Evolutionary conservation across 2,113 vertebrate species (phyloP).

Genomic region (Dipodomys spectabilis): DNA sequence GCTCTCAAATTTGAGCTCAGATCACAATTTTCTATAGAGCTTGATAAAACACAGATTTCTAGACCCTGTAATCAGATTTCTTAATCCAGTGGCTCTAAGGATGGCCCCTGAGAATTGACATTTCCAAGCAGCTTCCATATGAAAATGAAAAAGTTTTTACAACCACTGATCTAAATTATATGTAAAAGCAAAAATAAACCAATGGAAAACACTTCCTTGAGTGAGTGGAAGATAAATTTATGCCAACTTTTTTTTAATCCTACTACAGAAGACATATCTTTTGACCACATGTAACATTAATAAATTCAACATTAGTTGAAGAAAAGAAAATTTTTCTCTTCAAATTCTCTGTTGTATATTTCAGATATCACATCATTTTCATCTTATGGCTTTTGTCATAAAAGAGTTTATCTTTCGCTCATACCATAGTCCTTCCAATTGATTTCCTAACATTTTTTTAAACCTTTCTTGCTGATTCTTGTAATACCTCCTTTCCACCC

Average conservation of each 20-base stretch:
- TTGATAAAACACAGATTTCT: neutral
- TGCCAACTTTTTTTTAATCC: neutral
- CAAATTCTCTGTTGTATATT: neutral
- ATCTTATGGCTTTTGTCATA: neutral
- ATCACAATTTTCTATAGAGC: neutral
- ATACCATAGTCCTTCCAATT: neutral
- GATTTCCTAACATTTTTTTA: neutral
- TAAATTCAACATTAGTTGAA: neutral
- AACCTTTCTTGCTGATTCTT: neutral
- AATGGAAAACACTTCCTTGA: constrained; percentile 13
- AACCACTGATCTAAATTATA: neutral
- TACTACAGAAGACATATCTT: neutral
- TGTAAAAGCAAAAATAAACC: constrained; percentile 16
- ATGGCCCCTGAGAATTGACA: neutral
- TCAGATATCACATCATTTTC: neutral
- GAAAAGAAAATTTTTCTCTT: neutral
- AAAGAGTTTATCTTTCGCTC: neutral
- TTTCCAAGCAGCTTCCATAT: neutral
- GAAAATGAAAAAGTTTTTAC: neutral
- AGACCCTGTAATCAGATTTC: neutral
- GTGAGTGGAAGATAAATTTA: neutral
- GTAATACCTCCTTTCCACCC: neutral
- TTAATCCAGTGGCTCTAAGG: neutral
- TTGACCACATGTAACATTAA: constrained; percentile 12
- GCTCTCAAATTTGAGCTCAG: neutral